Evolutionary conservation across 2,888 invertebrate species (phyloP), one percentile per base, ranked within the genome.

Genomic region (Macrostomum cliftonense): DNA sequence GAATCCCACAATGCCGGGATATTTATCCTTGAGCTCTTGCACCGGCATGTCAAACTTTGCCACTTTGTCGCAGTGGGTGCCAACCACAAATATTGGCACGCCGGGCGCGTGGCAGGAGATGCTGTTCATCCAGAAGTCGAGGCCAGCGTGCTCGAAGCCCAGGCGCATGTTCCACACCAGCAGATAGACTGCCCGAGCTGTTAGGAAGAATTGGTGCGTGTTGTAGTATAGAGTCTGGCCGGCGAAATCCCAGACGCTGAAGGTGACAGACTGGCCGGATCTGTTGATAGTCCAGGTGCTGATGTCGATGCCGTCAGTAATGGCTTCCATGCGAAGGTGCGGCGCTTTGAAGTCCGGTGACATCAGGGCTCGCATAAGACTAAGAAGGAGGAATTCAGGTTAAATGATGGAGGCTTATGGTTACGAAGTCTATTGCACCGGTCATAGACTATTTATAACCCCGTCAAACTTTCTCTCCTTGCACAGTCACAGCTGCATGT

Each of bases 221-320:
- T 69, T 67, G 55, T 68, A 69, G 55, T 68, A 68, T 12, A 68
- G 65, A 13, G 66, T 63, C n/a, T 47, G 37, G 19, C 39, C 14
- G 12, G 40, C 21, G 13, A 43, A 39, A 12, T 50, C 47, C 21
- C 39, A 50, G 2, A 54, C 49, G 38, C 57, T 59, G 53, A 52
- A 64, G 60, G 54, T 53, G 36, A 60, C 42, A 43, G 39, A 46
- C 20, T 47, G 21, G 12, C 53, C 21, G 56, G 47, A n/a, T 61
- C 59, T 14, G 57, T 57, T 50, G 1, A 64, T 57, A 11, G 58
- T 52, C 68, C 68, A 70, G 4, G 57, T 58, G 11, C 55, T 59
- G 49, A 70, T 69, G 56, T 68, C 67, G 28, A 70, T 70, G 38
- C 70, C 70, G 52, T 68, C 68, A 2, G 69, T 69, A 43, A 68